Conservation (phyloP, 2,113 vertebrate species). For the Calidris pygmaea region DNA sequence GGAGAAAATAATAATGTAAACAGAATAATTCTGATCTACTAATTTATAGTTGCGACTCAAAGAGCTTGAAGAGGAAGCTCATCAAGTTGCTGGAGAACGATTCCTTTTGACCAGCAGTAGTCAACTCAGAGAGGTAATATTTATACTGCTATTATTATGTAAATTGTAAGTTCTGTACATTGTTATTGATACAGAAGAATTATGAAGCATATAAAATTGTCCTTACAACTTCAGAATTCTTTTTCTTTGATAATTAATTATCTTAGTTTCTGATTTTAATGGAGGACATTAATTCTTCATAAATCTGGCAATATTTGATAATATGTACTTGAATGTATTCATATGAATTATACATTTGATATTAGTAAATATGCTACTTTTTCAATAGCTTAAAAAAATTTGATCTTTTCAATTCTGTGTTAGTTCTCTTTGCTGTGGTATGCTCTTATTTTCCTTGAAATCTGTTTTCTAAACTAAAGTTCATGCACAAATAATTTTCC, state of each 20-base stretch:
- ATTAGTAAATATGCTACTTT: background rate
- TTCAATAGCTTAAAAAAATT: background rate
- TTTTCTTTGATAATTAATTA: background rate
- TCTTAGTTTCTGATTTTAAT: background rate
- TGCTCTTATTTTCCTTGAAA: background rate
- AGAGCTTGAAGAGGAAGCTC: constrained; percentile 87
- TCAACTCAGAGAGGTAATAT: constrained; percentile 84
- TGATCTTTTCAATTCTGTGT: background rate
- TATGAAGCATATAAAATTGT: background rate
- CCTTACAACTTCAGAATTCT: background rate
- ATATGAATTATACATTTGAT: background rate
- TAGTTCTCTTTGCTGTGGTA: background rate
- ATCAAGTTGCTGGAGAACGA: constrained; percentile 83
- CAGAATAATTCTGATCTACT: background rate
- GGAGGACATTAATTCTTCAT: background rate
- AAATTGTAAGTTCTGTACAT: background rate
- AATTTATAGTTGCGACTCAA: constrained; percentile 80
- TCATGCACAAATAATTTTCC: background rate
- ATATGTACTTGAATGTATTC: background rate
- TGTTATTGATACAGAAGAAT: background rate
- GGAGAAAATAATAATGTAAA: background rate
- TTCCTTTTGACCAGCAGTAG: constrained; percentile 87
- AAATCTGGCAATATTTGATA: background rate
- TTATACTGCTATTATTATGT: background rate
- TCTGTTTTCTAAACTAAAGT: background rate